Conservation (phyloP, 2,888 invertebrate genomes). For the Dicycla oo region DNA sequence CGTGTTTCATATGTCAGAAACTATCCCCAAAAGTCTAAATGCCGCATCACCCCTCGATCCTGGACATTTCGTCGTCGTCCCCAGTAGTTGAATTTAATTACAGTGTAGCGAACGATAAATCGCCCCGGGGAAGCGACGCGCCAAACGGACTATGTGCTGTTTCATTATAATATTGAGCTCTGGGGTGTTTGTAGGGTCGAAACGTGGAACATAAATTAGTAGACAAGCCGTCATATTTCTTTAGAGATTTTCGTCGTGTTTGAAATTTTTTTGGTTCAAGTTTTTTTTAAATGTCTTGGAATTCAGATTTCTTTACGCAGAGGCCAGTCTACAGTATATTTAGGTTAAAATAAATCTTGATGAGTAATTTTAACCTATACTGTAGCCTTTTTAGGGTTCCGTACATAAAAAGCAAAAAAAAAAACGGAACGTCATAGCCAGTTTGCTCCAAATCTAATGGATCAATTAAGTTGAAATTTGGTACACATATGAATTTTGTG, state of each 20-base stretch:
- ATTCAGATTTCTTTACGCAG: background rate
- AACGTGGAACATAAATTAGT: constrained; percentile 48
- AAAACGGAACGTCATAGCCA: too few species aligned
- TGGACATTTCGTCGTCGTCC: constrained; percentile 62
- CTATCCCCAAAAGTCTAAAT: constrained; percentile 10
- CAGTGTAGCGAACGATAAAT: constrained; percentile 69
- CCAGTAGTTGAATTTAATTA: constrained; percentile 76
- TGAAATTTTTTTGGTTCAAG: background rate
- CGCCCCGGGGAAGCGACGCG: constrained; percentile 57
- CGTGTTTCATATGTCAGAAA: background rate
- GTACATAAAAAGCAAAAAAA: too few species aligned
- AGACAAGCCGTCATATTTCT: constrained; percentile 14
- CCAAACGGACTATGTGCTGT: constrained; percentile 52
- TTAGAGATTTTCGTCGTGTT: constrained; percentile 5
- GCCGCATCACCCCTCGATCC: constrained; percentile 41
- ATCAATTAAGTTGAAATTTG: too few species aligned
- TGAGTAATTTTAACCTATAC: too few species aligned
- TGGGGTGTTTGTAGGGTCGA: constrained; percentile 41
- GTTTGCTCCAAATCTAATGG: too few species aligned
- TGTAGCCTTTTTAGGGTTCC: too few species aligned
- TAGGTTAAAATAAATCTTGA: too few species aligned
- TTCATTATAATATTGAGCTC: constrained; percentile 58
- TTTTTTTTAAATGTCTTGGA: background rate
- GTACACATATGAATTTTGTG: too few species aligned
- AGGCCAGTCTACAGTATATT: too few species aligned